phyloP scores from a whole-genome alignment of 2,888 invertebrate genomes.

The Nemotelus nigrinus region DNA sequence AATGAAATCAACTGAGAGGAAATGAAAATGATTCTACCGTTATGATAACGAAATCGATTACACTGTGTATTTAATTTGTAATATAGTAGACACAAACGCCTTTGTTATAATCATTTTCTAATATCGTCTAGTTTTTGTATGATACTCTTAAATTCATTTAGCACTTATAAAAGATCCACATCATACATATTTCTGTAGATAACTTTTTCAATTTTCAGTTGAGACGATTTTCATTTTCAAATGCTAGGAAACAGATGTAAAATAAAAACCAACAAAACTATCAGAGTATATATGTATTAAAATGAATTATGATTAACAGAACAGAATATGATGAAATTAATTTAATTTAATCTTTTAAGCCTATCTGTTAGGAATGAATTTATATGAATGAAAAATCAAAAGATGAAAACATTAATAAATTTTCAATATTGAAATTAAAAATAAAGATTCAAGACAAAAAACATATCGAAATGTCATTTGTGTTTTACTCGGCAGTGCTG shows the following conservation, averaged over 20 bases:
- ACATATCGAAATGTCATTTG: constrained; percentile 31
- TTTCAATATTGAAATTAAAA: constrained; percentile 34
- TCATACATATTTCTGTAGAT: constrained; percentile 6
- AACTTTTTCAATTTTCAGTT: constrained; percentile 9
- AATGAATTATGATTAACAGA: neutral
- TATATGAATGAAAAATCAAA: constrained; percentile 15
- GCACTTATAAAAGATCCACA: neutral
- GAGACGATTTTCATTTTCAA: neutral
- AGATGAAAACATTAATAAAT: constrained; percentile 30
- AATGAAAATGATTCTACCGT: too few relatives aligned
- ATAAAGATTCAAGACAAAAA: constrained; percentile 34
- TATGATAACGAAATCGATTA: neutral
- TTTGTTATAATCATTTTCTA: neutral
- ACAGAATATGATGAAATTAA: constrained; percentile 25
- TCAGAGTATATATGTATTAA: neutral
- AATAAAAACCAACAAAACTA: neutral
- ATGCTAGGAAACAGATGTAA: neutral
- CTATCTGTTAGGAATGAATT: constrained; percentile 36
- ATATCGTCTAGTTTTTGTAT: neutral
- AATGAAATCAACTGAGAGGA: too few relatives aligned
- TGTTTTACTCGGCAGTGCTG: neutral
- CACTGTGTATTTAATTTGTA: neutral
- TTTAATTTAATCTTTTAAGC: constrained; percentile 25
- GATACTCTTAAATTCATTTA: neutral
- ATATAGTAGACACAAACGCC: neutral